Percentiles rank a stretch among this genome's conserved stretches.
These are phyloP conservation scores for Cervus canadensis DNA, from an alignment of 2,113 vertebrate species.

Conservation along the genomic window DNA sequence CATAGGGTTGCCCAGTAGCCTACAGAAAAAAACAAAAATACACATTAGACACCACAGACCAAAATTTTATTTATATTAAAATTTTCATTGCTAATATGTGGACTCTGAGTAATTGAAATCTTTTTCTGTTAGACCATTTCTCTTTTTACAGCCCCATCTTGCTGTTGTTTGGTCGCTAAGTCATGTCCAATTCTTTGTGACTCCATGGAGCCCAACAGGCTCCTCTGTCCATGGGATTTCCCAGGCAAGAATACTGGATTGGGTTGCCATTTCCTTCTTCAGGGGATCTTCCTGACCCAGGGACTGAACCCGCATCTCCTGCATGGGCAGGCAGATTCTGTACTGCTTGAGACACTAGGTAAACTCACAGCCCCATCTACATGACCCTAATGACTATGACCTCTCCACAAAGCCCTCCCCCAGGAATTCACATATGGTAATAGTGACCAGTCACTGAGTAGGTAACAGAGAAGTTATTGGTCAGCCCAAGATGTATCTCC, in stretches of 20 bases:
- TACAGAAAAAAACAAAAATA: conserved; percentile 72
- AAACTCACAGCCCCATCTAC: not conserved
- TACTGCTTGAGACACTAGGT: not conserved
- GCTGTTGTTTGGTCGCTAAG: not conserved
- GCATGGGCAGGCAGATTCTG: not conserved
- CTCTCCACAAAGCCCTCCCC: not conserved
- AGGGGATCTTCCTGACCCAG: not conserved
- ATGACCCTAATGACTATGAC: not conserved
- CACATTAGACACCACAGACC: conserved; percentile 31
- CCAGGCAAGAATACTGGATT: not conserved
- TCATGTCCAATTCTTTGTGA: not conserved
- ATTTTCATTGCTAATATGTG: not conserved
- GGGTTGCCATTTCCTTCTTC: not conserved
- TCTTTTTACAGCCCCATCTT: not conserved
- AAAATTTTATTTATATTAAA: not conserved
- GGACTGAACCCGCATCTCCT: not conserved
- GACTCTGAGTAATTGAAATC: not conserved
- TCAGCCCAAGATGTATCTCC: not conserved
- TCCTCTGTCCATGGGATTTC: not conserved
- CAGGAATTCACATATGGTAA: not conserved
- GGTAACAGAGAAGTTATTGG: not conserved
- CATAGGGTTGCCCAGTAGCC: conserved; percentile 98
- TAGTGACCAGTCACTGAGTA: not conserved
- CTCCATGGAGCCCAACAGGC: not conserved
- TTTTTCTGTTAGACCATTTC: not conserved